phyloP scores from a whole-genome alignment of 2,888 invertebrate genomes.

The Lysandra coridon region DNA sequence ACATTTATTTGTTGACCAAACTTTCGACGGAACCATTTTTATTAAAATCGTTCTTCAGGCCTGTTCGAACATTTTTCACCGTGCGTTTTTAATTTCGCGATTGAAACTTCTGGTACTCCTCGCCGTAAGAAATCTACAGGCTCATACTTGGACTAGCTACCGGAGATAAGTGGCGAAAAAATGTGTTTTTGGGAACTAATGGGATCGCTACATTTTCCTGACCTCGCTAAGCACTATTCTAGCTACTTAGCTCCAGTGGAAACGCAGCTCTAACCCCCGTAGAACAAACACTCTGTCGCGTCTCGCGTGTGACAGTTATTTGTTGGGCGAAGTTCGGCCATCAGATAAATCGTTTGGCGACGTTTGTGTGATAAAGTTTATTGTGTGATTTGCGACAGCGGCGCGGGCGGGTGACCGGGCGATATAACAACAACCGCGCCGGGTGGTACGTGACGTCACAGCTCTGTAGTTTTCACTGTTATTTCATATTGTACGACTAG shows the following conservation, averaged over 20 bases:
- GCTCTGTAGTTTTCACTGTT: not conserved
- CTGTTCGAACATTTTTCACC: not conserved
- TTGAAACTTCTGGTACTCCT: not conserved
- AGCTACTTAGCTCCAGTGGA: not conserved
- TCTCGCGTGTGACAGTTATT: not conserved
- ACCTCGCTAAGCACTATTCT: too few relatives aligned
- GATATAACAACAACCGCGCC: not conserved
- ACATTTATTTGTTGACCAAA: not conserved
- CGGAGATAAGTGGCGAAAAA: too few relatives aligned
- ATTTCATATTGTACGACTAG: not conserved
- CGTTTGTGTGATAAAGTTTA: slow-evolving; percentile 13
- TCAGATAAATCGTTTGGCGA: slow-evolving; percentile 9
- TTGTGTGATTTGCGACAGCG: slow-evolving; percentile 2
- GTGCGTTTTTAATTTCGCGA: not conserved
- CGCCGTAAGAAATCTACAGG: not conserved
- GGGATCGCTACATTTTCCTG: too few relatives aligned
- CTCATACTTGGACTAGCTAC: not conserved
- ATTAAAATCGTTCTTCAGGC: not conserved
- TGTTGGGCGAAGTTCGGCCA: not conserved
- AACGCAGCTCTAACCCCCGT: not conserved
- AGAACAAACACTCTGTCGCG: not conserved
- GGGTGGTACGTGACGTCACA: not conserved
- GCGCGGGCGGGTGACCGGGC: not conserved
- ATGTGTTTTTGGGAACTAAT: too few relatives aligned
- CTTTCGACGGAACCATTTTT: not conserved